Evolutionary conservation across 2,888 invertebrate genomes (phyloP).

Genomic region (Rhogogaster chlorosoma): DNA sequence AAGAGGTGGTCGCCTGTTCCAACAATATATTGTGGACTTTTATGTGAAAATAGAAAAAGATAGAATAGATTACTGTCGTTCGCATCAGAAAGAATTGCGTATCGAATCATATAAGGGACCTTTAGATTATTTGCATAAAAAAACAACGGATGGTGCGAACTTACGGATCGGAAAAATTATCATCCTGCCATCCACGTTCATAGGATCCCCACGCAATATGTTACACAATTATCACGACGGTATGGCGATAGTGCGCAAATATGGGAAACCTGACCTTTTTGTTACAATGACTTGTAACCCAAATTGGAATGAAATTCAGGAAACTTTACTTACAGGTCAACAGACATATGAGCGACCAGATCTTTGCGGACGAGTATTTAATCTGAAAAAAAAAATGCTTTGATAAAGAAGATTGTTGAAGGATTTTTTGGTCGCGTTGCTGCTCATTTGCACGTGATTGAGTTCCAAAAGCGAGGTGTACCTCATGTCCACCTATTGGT

Average conservation of each 20-base stretch:
- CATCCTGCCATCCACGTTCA: not conserved
- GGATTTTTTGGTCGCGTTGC: slow-evolving; percentile 55
- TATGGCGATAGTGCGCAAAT: slow-evolving; percentile 16
- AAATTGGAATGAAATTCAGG: not conserved
- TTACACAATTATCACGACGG: not conserved
- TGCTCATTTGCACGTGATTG: slow-evolving; percentile 57
- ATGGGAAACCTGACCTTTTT: slow-evolving; percentile 8
- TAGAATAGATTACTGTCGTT: slow-evolving; percentile 3
- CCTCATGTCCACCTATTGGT: slow-evolving; percentile 60
- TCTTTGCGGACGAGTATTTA: slow-evolving; percentile 55
- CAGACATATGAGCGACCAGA: slow-evolving; percentile 59
- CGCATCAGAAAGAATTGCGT: slow-evolving; percentile 15
- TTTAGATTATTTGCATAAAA: not conserved
- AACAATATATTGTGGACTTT: not conserved
- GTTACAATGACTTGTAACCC: slow-evolving; percentile 5
- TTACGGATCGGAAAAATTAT: not conserved
- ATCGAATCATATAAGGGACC: not conserved
- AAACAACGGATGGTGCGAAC: not conserved
- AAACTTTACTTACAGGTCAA: slow-evolving; percentile 47
- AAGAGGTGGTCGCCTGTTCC: not conserved
- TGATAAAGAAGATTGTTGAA: slow-evolving; percentile 53
- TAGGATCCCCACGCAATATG: slow-evolving; percentile 5
- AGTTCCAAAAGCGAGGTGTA: slow-evolving; percentile 60
- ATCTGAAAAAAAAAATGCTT: slow-evolving; percentile 56
- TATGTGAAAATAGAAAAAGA: slow-evolving; percentile 7